phyloP scores from a whole-genome alignment of 2,888 invertebrate genomes.

The Plagiodera versicolora region DNA sequence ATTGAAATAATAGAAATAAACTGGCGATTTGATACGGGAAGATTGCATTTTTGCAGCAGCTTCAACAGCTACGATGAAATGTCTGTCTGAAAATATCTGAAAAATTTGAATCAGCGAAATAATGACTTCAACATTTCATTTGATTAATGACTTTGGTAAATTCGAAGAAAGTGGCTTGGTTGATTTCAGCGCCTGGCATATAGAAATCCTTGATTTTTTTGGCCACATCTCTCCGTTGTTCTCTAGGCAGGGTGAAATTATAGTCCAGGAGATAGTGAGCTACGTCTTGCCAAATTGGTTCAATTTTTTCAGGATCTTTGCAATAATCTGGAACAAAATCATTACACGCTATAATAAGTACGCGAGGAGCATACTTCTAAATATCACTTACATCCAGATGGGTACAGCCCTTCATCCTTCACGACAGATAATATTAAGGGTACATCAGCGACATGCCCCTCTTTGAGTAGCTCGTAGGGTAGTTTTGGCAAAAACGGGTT shows the following conservation, averaged over 20 bases:
- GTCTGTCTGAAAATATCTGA: slow-evolving; percentile 66
- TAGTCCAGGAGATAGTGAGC: slow-evolving; percentile 41
- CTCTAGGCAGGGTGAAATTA: slow-evolving; percentile 38
- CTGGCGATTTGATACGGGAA: slow-evolving; percentile 34
- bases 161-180: slow-evolving; percentile 32
- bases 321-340: slow-evolving; percentile 15
- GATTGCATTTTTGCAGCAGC: slow-evolving; percentile 38
- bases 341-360: no score
- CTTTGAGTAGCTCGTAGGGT: slow-evolving; percentile 63
- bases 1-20: slow-evolving; percentile 33
- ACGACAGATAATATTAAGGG: slow-evolving; percentile 71
- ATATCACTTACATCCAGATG: slow-evolving; percentile 61
- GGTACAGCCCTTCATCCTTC: slow-evolving; percentile 73
- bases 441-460: slow-evolving; percentile 63
- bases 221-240: slow-evolving; percentile 31
- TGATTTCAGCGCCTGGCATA: slow-evolving; percentile 34
- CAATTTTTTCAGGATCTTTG: slow-evolving; percentile 45
- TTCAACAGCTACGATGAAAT: slow-evolving; percentile 52
- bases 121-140: neutral
- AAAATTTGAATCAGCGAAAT: slow-evolving; percentile 14
- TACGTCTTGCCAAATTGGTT: slow-evolving; percentile 40
- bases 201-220: slow-evolving; percentile 41
- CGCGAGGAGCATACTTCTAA: neutral
- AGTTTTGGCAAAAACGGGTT: slow-evolving; percentile 68
- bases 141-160: slow-evolving; percentile 38